Percentiles rank a stretch among this genome's conserved stretches.
phyloP scores from a whole-genome alignment of 2,797 vertebrate genomes.

The Decapterus maruadsi region DNA sequence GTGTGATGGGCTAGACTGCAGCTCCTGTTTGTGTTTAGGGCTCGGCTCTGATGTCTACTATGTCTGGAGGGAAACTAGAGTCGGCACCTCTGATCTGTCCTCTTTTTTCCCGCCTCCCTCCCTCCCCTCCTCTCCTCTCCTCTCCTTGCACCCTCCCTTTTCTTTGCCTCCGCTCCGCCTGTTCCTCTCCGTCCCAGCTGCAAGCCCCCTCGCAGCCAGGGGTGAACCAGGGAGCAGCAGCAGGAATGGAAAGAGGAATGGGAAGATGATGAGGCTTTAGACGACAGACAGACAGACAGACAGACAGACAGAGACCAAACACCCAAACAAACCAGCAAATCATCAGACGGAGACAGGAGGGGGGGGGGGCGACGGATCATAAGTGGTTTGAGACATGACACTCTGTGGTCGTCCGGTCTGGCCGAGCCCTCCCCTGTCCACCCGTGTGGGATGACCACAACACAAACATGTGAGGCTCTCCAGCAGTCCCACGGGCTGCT shows the following conservation, averaged over 20 bases:
- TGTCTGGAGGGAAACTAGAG: slow-evolving; percentile 52
- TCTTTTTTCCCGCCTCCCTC: slow-evolving; percentile 25
- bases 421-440: slow-evolving; percentile 12
- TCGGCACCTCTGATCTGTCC: slow-evolving; percentile 56
- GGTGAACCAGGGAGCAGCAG: slow-evolving; percentile 64
- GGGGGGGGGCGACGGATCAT: slow-evolving; percentile 10
- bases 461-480: slow-evolving; percentile 76
- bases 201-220: slow-evolving; percentile 52
- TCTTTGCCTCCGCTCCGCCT: slow-evolving; percentile 16
- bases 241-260: slow-evolving; percentile 29
- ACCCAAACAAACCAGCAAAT: slow-evolving; percentile 21
- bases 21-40: slow-evolving; percentile 41
- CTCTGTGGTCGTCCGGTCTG: slow-evolving; percentile 32
- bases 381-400: slow-evolving; percentile 38
- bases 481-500: slow-evolving; percentile 64
- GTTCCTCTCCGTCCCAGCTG: slow-evolving; percentile 71
- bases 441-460: slow-evolving; percentile 65
- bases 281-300: slow-evolving; percentile 28
- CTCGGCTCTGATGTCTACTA: slow-evolving; percentile 50
- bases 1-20: background rate
- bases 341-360: slow-evolving; percentile 27
- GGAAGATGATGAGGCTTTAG: slow-evolving; percentile 15
- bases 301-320: slow-evolving; percentile 25
- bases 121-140: background rate
- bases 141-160: slow-evolving; percentile 7